Evolutionary conservation across 2,888 invertebrate genomes (phyloP).

Genomic region (Chrysolina haemoptera): DNA sequence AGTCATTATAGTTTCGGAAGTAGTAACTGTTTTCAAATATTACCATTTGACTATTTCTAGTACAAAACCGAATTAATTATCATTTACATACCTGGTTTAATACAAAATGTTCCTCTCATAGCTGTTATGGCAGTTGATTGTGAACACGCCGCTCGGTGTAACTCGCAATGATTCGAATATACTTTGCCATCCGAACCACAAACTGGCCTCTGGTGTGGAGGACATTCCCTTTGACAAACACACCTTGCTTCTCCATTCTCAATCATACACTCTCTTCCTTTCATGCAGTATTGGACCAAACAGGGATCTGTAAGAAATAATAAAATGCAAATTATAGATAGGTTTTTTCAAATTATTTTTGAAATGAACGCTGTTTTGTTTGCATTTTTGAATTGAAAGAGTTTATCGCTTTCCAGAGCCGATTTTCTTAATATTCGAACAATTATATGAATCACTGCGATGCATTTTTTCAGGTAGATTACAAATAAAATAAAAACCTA

Average conservation of each 20-base stretch:
- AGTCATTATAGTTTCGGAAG: no score
- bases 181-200: constrained; percentile 79
- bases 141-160: constrained; percentile 77
- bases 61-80: not conserved
- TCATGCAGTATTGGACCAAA: constrained; percentile 76
- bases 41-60: not conserved
- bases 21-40: no score
- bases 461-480: no score
- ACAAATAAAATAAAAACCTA: no score
- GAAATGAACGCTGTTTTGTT: no score
- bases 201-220: constrained; percentile 73
- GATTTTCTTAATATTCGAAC: no score
- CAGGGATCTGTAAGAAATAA: constrained; percentile 74
- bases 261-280: constrained; percentile 76
- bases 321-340: no score
- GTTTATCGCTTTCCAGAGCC: no score
- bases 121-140: constrained; percentile 72
- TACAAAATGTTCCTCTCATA: constrained; percentile 72
- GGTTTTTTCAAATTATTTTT: no score
- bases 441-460: no score
- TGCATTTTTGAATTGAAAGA: no score
- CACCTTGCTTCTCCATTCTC: constrained; percentile 72
- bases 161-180: constrained; percentile 79
- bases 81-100: constrained; percentile 65
- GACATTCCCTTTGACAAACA: constrained; percentile 76